phyloP scores from a whole-genome alignment of 2,797 vertebrate species.

The Limosa lapponica region DNA sequence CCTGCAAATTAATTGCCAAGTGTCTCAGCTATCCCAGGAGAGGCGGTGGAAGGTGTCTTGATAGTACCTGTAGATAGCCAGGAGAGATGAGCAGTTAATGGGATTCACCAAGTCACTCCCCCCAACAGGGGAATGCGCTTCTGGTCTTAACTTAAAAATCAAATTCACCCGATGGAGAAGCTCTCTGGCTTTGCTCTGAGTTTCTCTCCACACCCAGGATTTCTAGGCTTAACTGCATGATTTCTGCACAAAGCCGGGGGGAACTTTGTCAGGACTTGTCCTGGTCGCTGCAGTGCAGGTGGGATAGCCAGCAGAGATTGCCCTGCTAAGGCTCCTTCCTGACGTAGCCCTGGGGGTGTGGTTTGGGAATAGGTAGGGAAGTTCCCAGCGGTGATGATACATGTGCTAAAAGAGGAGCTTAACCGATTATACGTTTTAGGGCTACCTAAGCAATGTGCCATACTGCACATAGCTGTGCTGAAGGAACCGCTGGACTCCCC shows the following conservation, averaged over 20 bases:
- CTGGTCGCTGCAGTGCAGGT: neutral
- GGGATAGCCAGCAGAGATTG: accelerated
- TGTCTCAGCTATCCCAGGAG: slow-evolving; percentile 63
- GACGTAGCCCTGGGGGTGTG: neutral
- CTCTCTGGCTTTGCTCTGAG: neutral
- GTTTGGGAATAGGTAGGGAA: neutral
- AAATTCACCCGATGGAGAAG: neutral
- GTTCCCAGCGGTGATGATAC: neutral
- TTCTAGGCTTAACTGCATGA: neutral
- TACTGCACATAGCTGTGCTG: accelerated
- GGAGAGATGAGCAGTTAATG: slow-evolving; percentile 48
- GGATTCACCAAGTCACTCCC: slow-evolving; percentile 42
- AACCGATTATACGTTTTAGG: accelerated
- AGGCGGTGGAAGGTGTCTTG: slow-evolving; percentile 30
- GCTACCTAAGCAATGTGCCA: neutral
- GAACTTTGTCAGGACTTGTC: neutral
- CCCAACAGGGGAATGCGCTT: accelerated
- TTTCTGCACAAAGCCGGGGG: neutral
- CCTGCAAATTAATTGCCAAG: slow-evolving; percentile 67
- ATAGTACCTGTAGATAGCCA: slow-evolving; percentile 39
- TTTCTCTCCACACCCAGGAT: neutral
- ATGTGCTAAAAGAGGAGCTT: neutral
- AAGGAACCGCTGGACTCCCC: neutral
- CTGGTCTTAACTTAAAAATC: slow-evolving; percentile 27
- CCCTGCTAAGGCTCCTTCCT: neutral